These are phyloP conservation scores for Aeoliscus strigatus DNA, from an alignment of 2,797 vertebrate species.

Conservation along the genomic window DNA sequence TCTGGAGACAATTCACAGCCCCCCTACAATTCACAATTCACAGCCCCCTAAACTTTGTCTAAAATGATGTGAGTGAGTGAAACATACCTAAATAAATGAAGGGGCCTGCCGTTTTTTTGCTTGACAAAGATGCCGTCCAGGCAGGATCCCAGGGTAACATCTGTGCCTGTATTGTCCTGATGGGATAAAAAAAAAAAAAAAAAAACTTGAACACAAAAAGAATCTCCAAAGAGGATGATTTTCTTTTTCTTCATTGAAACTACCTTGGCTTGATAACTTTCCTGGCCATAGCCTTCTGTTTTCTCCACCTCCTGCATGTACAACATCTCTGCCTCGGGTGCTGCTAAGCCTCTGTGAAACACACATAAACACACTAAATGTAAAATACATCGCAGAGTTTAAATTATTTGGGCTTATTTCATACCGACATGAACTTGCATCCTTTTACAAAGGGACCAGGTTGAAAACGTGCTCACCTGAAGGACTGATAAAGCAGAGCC, in stretches of 20 bases:
- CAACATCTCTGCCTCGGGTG: constrained; percentile 91
- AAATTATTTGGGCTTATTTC: too few relatives aligned
- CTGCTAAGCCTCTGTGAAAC: constrained; percentile 81
- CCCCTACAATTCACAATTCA: too few relatives aligned
- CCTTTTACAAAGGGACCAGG: too few relatives aligned
- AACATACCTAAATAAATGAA: constrained; percentile 85
- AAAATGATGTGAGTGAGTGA: too few relatives aligned
- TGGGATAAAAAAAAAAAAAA: constrained; percentile 6
- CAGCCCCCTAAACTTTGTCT: too few relatives aligned
- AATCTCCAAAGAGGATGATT: too few relatives aligned
- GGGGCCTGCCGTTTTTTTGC: constrained; percentile 88
- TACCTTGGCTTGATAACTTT: constrained; percentile 95
- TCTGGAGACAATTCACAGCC: too few relatives aligned
- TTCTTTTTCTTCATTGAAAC: too few relatives aligned
- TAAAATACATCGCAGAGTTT: too few relatives aligned
- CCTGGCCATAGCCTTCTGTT: constrained; percentile 95
- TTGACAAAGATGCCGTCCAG: constrained; percentile 97
- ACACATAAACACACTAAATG: neutral
- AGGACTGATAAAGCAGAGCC: constrained; percentile 90
- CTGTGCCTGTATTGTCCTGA: constrained; percentile 91
- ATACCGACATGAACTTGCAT: too few relatives aligned
- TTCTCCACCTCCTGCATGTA: constrained; percentile 98
- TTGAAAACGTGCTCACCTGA: constrained; percentile 76
- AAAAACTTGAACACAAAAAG: too few relatives aligned
- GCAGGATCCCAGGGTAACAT: constrained; percentile 89